phyloP scores from a whole-genome alignment of 1,140 invertebrate genomes.

The Danaus melanippus region DNA sequence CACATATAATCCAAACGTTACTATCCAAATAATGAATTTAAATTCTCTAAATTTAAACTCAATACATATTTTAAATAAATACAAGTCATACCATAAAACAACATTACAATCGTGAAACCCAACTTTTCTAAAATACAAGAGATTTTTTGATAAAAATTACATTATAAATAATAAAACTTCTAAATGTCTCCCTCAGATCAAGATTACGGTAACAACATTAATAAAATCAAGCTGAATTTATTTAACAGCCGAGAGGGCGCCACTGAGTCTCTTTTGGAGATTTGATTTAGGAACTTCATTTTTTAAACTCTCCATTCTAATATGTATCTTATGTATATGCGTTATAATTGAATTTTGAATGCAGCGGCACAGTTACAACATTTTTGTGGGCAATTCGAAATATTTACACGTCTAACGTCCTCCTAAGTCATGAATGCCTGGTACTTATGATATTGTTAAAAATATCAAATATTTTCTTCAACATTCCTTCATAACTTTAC shows the following conservation, averaged over 20 bases:
- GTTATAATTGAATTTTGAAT: no score
- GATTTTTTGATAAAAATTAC: slow-evolving; percentile 47
- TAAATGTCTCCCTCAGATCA: slow-evolving; percentile 56
- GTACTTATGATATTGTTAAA: slow-evolving; percentile 21
- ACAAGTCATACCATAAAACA: slow-evolving; percentile 12
- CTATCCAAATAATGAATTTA: no score
- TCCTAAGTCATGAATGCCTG: slow-evolving; percentile 28
- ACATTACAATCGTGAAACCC: slow-evolving; percentile 35
- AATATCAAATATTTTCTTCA: no score
- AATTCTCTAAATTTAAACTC: no score
- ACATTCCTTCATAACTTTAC: no score
- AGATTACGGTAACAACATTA: slow-evolving; percentile 60
- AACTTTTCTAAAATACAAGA: slow-evolving; percentile 42
- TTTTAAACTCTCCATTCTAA: no score
- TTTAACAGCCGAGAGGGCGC: slow-evolving; percentile 53
- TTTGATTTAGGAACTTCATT: no score
- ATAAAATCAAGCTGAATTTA: slow-evolving; percentile 62
- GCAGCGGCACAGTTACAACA: neutral
- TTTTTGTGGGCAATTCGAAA: slow-evolving; percentile 22
- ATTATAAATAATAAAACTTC: slow-evolving; percentile 66
- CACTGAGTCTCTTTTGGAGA: slow-evolving; percentile 46
- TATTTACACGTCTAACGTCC: slow-evolving; percentile 25
- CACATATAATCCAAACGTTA: no score
- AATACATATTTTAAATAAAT: no score
- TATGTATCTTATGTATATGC: no score